Percentiles rank a stretch among this genome's conserved stretches.
Evolutionary conservation across 2,888 invertebrate species (phyloP).

Genomic region (Dorcus parallelipipedus): DNA sequence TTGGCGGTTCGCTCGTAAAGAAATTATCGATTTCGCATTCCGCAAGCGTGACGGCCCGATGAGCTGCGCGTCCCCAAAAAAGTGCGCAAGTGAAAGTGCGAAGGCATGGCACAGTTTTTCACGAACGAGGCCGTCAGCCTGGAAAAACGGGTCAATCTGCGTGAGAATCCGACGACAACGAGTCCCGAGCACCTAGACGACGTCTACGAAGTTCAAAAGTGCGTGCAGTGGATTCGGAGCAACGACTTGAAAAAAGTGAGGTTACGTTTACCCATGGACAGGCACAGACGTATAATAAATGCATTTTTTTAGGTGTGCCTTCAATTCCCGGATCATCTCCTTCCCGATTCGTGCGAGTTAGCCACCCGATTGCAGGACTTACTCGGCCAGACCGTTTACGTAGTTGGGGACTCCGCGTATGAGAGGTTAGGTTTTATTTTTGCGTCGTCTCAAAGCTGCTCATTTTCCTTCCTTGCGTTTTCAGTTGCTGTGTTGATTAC

Average conservation of each 20-base stretch:
- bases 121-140: slow-evolving; percentile 55
- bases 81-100: background rate
- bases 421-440: slow-evolving; percentile 64
- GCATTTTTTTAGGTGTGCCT: slow-evolving; percentile 69
- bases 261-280: slow-evolving; percentile 4
- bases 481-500: slow-evolving; percentile 86
- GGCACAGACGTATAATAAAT: background rate
- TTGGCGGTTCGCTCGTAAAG: no score
- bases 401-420: slow-evolving; percentile 88
- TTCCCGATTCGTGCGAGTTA: slow-evolving; percentile 66
- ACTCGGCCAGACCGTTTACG: slow-evolving; percentile 65
- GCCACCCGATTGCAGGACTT: slow-evolving; percentile 52
- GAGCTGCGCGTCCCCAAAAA: no score
- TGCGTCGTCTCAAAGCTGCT: background rate
- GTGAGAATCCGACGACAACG: slow-evolving; percentile 24
- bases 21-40: no score
- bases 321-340: slow-evolving; percentile 85
- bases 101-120: slow-evolving; percentile 43
- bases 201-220: slow-evolving; percentile 59
- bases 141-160: slow-evolving; percentile 48
- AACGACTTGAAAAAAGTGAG: slow-evolving; percentile 65
- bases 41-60: no score
- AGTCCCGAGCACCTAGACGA: slow-evolving; percentile 44
- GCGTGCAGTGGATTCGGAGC: slow-evolving; percentile 67
- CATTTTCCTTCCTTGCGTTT: slow-evolving; percentile 21